These are phyloP conservation scores for Thamnaconus septentrionalis DNA, from an alignment of 2,113 vertebrate species.

Conservation along the genomic window DNA sequence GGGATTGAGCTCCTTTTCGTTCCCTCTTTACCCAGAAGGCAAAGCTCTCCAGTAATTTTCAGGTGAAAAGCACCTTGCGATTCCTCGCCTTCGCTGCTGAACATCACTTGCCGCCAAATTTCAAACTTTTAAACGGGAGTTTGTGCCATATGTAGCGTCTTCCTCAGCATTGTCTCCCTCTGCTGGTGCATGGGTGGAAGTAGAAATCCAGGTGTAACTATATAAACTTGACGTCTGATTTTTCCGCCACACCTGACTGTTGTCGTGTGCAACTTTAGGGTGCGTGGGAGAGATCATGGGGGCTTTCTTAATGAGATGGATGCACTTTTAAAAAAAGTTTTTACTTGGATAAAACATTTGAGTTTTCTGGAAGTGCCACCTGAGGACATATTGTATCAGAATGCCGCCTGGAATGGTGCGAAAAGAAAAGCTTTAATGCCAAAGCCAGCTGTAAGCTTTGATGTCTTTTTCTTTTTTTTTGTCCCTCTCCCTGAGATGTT, in stretches of 20 bases:
- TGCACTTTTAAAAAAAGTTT: too few species aligned
- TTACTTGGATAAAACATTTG: too few species aligned
- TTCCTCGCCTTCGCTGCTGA: not conserved
- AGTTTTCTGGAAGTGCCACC: too few species aligned
- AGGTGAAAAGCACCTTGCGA: not conserved
- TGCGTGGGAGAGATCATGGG: not conserved
- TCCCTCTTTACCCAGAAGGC: not conserved
- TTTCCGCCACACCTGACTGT: too few species aligned
- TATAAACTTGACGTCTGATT: too few species aligned
- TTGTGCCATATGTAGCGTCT: not conserved
- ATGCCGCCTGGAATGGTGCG: too few species aligned
- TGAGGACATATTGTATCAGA: too few species aligned
- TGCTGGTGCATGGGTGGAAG: slow-evolving; percentile 31
- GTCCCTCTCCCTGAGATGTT: too few species aligned
- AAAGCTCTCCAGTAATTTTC: not conserved
- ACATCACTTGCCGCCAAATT: not conserved
- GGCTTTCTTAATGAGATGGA: too few species aligned
- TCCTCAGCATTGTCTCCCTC: slow-evolving; percentile 51
- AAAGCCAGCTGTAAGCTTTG: too few species aligned
- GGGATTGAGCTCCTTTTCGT: not conserved
- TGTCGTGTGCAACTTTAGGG: not conserved
- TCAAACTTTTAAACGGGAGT: slow-evolving; percentile 21
- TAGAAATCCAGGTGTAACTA: slow-evolving; percentile 6
- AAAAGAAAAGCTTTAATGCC: too few species aligned
- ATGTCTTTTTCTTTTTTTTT: too few species aligned